Base-by-base conservation (phyloP, 1,140 invertebrate species). In the Aphidius gifuensis region DNA sequence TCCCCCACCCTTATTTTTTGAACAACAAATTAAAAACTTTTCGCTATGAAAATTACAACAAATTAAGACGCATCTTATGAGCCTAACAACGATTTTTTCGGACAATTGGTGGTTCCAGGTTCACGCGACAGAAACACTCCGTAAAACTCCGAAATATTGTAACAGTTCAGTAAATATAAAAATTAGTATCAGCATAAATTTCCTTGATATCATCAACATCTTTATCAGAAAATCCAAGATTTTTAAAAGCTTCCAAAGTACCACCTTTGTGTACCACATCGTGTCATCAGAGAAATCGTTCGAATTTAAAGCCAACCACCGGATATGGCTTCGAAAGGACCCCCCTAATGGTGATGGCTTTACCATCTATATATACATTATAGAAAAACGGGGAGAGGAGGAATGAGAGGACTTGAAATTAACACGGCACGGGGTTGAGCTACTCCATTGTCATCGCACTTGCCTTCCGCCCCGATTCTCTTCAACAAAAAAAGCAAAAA, bases 181-280 rank as follows among this genome's bases (percentile, higher is more conserved):
- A 82, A 80, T 97, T 98, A 1, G 95, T 98, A 71, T 99, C 96
- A 2, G 91, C 90, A 83, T 98, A 98, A 70, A 98, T 92, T 54
- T 91, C 90, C 81, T 98, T 99, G 0, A 98, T 88, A 84, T 99
- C 96, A 82, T 99, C 96, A 49, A 96, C 83, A 81, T 99, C 96
- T 79, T 97, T 97, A 53, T 91, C 87, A 53, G 89, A 90, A 71
- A 99, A 98, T 21, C 96, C 96, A 40, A 94, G 80, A 44, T 77
- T 69, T 16, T 86, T 79, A 63, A 98, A 84, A 46, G 86, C 87
- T 38, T 87, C 79, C 66, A 97, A 87, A 4, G 93, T 89, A 32
- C 88, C 81, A 69, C 92, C 16, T 16, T 16, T 16, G 16, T 16
- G 16, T 16, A 16, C 16, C 16, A 16, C 16, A 16, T 16, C 23